Conservation (phyloP, 2,797 vertebrate genomes). For the Catamblyrhynchus diadema region DNA sequence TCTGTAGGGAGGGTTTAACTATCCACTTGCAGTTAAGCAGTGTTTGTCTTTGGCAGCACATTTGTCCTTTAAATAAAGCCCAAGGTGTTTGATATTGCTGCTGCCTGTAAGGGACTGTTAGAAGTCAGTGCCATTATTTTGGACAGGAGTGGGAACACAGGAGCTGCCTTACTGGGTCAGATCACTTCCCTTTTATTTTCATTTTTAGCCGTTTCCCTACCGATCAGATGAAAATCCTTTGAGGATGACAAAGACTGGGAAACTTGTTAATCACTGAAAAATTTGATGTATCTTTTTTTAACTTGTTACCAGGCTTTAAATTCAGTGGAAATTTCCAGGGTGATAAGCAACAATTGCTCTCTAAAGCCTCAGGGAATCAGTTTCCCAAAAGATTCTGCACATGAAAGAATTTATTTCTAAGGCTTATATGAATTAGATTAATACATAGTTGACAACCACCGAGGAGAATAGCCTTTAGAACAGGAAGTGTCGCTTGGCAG, state of each 20-base stretch:
- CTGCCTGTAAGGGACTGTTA: neutral
- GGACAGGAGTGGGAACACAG: neutral
- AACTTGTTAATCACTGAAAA: constrained; percentile 23
- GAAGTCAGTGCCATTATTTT: neutral
- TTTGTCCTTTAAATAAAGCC: neutral
- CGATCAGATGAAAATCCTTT: neutral
- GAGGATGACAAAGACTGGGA: neutral
- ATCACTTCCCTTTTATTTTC: constrained; percentile 12
- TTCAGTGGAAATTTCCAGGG: constrained; percentile 20
- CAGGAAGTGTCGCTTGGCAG: constrained; percentile 36
- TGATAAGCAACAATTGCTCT: constrained; percentile 42
- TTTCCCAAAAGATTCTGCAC: constrained; percentile 43
- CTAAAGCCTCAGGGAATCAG: constrained; percentile 31
- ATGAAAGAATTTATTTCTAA: constrained; percentile 55
- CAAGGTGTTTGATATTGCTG: neutral
- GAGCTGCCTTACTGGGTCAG: neutral
- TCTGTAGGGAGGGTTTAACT: constrained; percentile 38
- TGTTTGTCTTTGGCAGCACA: neutral
- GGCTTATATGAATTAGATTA: constrained; percentile 53
- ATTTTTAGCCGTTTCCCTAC: constrained; percentile 2
- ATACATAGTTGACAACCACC: constrained; percentile 17
- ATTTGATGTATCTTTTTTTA: neutral
- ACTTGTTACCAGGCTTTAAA: constrained; percentile 28
- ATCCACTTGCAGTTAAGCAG: constrained; percentile 15
- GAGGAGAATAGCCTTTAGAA: constrained; percentile 7